These are phyloP conservation scores for Silurus lanzhouensis DNA, from an alignment of 2,797 vertebrate species.

Conservation along the genomic window DNA sequence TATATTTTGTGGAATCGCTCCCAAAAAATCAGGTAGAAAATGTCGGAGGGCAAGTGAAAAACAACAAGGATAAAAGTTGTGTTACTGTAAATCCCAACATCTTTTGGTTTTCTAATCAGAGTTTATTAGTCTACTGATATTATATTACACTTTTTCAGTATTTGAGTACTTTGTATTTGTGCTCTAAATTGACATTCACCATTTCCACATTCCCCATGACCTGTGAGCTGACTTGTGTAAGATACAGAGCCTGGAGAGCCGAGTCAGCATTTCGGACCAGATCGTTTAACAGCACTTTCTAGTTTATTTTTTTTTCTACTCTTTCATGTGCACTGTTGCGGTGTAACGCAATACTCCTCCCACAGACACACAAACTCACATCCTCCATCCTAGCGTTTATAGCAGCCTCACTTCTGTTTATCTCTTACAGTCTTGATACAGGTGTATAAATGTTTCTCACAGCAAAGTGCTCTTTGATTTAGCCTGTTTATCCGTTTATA, in stretches of 20 bases:
- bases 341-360: not conserved
- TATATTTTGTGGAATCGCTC: not conserved
- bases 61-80: not conserved
- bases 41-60: too few species aligned
- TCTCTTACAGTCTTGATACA: not conserved
- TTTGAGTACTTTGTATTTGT: not conserved
- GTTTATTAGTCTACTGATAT: not conserved
- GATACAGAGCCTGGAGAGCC: not conserved
- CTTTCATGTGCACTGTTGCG: not conserved
- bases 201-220: not conserved
- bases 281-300: not conserved
- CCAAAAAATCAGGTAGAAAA: not conserved
- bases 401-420: not conserved
- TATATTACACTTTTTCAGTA: not conserved
- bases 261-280: not conserved
- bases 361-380: not conserved
- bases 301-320: not conserved
- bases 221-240: not conserved
- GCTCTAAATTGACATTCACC: not conserved
- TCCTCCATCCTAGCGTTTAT: not conserved
- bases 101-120: not conserved
- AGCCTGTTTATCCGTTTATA: constrained; percentile 3
- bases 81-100: not conserved
- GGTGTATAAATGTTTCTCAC: not conserved
- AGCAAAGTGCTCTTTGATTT: constrained; percentile 8